Conservation (phyloP, 2,888 invertebrate genomes). For the Chloroclysta siterata region DNA sequence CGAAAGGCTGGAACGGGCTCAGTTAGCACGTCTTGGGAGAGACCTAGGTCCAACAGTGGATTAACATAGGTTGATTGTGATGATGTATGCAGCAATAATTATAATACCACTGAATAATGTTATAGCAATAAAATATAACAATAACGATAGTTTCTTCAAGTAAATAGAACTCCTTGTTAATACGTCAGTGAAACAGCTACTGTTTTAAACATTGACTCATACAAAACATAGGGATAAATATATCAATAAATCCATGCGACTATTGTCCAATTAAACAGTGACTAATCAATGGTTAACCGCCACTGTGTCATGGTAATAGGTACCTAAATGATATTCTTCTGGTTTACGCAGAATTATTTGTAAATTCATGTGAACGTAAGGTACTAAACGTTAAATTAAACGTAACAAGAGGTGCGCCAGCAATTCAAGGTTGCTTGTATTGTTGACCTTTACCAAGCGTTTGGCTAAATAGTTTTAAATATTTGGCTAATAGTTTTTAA, state of each 20-base stretch:
- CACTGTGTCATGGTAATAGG: slow-evolving; percentile 6
- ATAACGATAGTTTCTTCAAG: neutral
- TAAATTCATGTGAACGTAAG: slow-evolving; percentile 15
- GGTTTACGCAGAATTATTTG: slow-evolving; percentile 4
- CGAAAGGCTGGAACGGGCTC: too few relatives aligned
- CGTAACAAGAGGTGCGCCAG: slow-evolving; percentile 52
- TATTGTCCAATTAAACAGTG: slow-evolving; percentile 28
- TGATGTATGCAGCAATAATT: too few relatives aligned
- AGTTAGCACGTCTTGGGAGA: too few relatives aligned
- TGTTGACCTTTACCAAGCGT: slow-evolving; percentile 52
- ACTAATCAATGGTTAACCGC: slow-evolving; percentile 24
- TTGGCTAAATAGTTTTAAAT: slow-evolving; percentile 34
- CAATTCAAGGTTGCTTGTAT: slow-evolving; percentile 60
- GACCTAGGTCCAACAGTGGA: too few relatives aligned
- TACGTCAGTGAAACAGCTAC: neutral
- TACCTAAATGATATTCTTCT: slow-evolving; percentile 12
- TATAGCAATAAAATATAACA: too few relatives aligned
- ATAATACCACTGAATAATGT: too few relatives aligned
- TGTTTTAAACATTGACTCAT: slow-evolving; percentile 24
- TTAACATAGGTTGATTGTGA: too few relatives aligned
- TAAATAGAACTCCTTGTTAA: neutral
- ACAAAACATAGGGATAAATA: slow-evolving; percentile 18
- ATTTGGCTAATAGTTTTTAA: too few relatives aligned
- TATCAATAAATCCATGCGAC: slow-evolving; percentile 5
- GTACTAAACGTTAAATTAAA: slow-evolving; percentile 19